Conservation (phyloP, 2,113 vertebrate genomes). For the Paradisaea rubra region DNA sequence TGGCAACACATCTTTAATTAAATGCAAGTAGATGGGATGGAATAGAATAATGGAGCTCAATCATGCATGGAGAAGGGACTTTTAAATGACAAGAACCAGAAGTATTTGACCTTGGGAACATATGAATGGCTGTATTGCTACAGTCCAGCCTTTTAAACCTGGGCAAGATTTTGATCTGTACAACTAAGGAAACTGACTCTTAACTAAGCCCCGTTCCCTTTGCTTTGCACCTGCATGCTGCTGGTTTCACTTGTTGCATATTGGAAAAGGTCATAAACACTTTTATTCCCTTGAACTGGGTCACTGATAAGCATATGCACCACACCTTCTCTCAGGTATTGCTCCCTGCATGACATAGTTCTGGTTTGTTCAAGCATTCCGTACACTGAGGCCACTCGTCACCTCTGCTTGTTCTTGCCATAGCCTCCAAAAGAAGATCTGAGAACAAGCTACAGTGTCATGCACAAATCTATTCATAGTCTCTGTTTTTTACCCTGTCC, state of each 20-base stretch:
- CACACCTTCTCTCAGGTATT: background rate
- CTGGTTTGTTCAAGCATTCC: background rate
- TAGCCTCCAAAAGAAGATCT: background rate
- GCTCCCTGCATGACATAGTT: background rate
- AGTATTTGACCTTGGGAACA: background rate
- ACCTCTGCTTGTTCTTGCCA: background rate
- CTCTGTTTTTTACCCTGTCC: background rate
- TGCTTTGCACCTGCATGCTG: background rate
- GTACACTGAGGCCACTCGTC: background rate
- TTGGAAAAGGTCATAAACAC: background rate
- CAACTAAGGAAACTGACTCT: background rate
- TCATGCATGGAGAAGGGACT: background rate
- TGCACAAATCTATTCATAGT: fast-evolving
- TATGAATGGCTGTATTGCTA: background rate
- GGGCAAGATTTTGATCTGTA: background rate
- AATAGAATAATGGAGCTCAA: background rate
- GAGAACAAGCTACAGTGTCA: fast-evolving
- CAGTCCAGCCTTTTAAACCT: background rate
- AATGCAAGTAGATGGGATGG: background rate
- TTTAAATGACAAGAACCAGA: background rate
- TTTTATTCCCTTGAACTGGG: background rate
- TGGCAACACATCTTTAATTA: background rate
- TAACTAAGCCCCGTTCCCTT: background rate
- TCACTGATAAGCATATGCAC: background rate
- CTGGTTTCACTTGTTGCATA: background rate